These are phyloP conservation scores for Nyctibius bracteatus DNA, from an alignment of 2,113 vertebrate species.

Conservation along the genomic window DNA sequence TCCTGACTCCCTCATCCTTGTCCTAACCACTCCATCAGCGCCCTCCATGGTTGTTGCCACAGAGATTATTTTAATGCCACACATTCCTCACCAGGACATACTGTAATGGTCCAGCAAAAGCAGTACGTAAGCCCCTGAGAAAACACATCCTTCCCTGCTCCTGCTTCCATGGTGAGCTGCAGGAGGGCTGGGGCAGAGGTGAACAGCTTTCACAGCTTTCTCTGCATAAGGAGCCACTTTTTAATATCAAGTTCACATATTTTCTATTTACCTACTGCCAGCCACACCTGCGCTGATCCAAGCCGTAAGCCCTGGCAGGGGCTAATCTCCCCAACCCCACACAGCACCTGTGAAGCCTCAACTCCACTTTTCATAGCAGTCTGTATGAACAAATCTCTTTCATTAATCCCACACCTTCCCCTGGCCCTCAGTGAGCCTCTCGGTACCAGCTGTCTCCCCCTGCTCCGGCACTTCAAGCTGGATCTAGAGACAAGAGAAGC, in stretches of 20 bases:
- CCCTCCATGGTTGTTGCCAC: neutral
- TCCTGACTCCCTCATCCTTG: neutral
- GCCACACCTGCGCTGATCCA: conserved; percentile 29
- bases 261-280: conserved; percentile 51
- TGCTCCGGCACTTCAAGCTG: neutral
- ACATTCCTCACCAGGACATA: neutral
- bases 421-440: neutral
- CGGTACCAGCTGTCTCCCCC: neutral
- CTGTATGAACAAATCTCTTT: conserved; percentile 47
- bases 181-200: neutral
- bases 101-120: neutral
- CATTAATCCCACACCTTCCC: conserved; percentile 28
- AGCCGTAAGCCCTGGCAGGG: neutral
- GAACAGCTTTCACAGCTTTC: neutral
- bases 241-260: conserved; percentile 45
- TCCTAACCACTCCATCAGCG: neutral
- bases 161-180: neutral
- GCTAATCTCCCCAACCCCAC: conserved; percentile 29
- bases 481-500: conserved; percentile 38
- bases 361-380: conserved; percentile 35
- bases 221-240: neutral
- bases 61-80: neutral
- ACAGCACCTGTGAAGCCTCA: conserved; percentile 22
- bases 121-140: neutral
- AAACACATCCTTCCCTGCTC: neutral